Evolutionary conservation across 2,888 invertebrate genomes (phyloP).

Genomic region (Smittia sp.): DNA sequence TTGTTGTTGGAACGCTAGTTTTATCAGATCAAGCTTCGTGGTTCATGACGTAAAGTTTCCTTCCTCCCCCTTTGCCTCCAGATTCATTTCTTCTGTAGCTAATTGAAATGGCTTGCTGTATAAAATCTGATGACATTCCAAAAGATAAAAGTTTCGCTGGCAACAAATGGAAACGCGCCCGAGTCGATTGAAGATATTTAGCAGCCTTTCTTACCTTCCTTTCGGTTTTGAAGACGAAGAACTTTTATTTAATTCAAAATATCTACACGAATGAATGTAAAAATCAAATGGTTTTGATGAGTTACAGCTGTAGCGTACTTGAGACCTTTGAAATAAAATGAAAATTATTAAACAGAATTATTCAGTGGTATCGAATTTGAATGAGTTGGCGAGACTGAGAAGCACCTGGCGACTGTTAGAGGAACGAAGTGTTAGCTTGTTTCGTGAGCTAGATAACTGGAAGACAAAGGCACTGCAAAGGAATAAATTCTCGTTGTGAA

Average conservation of each 20-base stretch:
- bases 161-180: neutral
- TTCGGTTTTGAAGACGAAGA: too few relatives aligned
- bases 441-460: too few relatives aligned
- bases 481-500: too few relatives aligned
- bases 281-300: neutral
- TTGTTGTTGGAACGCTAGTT: neutral
- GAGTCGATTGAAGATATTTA: neutral
- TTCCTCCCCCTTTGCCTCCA: neutral
- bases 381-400: too few relatives aligned
- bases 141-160: neutral
- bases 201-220: too few relatives aligned
- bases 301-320: neutral
- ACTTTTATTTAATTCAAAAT: neutral
- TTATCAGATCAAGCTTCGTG: too few relatives aligned
- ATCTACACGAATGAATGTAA: neutral
- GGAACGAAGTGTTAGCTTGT: too few relatives aligned
- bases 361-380: too few relatives aligned
- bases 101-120: neutral
- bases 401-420: too few relatives aligned
- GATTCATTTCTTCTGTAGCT: neutral
- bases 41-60: neutral
- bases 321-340: neutral
- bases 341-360: constrained; percentile 10
- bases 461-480: too few relatives aligned
- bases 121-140: neutral